Evolutionary conservation across 2,113 vertebrate species (phyloP).

Genomic region (Rutilus rutilus): DNA sequence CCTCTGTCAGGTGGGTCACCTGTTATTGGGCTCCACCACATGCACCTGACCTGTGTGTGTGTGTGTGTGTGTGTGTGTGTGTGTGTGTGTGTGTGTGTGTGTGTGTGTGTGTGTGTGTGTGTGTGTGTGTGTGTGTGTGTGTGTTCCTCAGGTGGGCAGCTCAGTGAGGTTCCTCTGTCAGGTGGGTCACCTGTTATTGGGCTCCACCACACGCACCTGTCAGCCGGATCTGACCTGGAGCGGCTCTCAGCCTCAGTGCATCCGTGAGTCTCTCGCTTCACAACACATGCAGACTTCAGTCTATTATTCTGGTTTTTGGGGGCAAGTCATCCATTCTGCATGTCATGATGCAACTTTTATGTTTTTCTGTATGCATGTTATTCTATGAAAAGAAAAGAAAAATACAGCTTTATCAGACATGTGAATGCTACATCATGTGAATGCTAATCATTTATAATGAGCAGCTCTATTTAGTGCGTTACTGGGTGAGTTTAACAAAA

Average conservation of each 20-base stretch:
- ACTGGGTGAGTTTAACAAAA: not conserved
- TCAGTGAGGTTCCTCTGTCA: slow-evolving; percentile 91
- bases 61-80: not conserved
- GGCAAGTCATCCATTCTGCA: not conserved
- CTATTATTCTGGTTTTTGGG: not conserved
- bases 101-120: not conserved
- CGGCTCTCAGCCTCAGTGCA: slow-evolving; percentile 86
- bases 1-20: not conserved
- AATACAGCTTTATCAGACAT: not conserved
- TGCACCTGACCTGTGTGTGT: not conserved
- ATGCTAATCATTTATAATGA: not conserved
- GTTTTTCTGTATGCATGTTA: not conserved
- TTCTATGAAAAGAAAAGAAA: not conserved
- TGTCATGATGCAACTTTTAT: not conserved
- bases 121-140: not conserved
- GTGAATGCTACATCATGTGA: not conserved
- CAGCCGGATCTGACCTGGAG: slow-evolving; percentile 95
- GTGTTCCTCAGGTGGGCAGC: slow-evolving; percentile 81
- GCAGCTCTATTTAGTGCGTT: not conserved
- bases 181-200: slow-evolving; percentile 92
- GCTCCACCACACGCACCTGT: slow-evolving; percentile 92
- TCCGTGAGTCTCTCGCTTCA: slow-evolving; percentile 82
- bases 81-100: not conserved
- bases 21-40: too few relatives aligned
- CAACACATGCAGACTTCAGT: too few relatives aligned